phyloP scores from a whole-genome alignment of 2,797 vertebrate species.

The Salmo trutta region DNA sequence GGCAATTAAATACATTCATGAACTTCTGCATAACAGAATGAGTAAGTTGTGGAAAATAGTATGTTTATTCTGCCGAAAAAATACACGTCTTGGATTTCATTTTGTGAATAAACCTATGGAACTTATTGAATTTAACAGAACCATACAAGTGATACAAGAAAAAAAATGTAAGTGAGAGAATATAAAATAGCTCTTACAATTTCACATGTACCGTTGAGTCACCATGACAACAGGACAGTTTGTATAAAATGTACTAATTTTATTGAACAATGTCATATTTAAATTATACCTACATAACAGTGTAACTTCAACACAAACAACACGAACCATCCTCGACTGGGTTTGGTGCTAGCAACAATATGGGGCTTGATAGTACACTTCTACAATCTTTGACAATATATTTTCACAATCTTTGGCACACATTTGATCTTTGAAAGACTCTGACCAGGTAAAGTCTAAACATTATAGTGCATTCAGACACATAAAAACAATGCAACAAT shows the following conservation, averaged over 20 bases:
- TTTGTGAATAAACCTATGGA: background rate
- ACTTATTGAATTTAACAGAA: background rate
- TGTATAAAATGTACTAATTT: background rate
- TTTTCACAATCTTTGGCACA: background rate
- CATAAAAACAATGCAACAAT: background rate
- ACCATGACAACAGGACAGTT: background rate
- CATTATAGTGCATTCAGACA: background rate
- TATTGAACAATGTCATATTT: background rate
- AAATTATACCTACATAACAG: background rate
- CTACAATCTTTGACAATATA: background rate
- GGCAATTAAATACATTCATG: background rate
- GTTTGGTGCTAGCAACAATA: background rate
- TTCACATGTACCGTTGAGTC: background rate
- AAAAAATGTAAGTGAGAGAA: constrained; percentile 6
- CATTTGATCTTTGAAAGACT: background rate
- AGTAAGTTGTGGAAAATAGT: background rate
- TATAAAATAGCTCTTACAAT: background rate
- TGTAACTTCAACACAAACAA: background rate
- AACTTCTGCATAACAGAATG: background rate
- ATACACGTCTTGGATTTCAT: background rate
- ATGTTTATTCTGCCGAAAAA: background rate
- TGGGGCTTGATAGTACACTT: background rate
- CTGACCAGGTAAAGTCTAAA: background rate
- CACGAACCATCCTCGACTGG: background rate
- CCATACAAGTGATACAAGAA: background rate